Evolutionary conservation across 2,113 vertebrate species (phyloP), one percentile per base, ranked within the genome.

Genomic region (Oceanodroma tethys): DNA sequence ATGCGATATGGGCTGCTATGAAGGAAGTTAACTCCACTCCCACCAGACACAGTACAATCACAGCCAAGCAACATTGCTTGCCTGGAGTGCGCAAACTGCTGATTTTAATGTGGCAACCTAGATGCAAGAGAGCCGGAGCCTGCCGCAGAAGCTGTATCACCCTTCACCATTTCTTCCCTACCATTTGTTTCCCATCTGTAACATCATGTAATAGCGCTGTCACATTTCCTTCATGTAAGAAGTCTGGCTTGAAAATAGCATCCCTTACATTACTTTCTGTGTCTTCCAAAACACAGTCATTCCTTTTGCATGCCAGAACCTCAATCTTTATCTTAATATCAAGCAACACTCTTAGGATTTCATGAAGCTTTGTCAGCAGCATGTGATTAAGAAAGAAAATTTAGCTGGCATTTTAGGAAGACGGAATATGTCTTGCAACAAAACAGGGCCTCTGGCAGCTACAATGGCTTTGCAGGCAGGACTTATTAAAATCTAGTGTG

Each of bases 401-500:
- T 40, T 3, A 53, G 11, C 0, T 58, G 19, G 27, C 1, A 0
- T 76, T 66, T 25, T 48, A 25, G 15, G 32, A 8, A 81, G 30
- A 43, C 4, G 1, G 43, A 90, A 13, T 45, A n/a, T 15, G 7
- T 47, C 53, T 68, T 72, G 42, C 52, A 63, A 42, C 11, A 73
- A 3, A 65, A 8, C 19, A 30, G 27, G 19, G 29, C 45, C 65
- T 86, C 16, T 13, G 8, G 50, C 63, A 78, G 32, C 45, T 22
- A 20, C 1, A 7, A 27, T 26, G 45, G 15, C 15, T 76, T 29
- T 73, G 23, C 42, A 48, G 38, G 17, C 13, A 84, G 42, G 10
- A 59, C 9, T 50, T 48, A 9, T 0, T 68, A 48, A 90, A 91
- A 45, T 29, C 21, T 78, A 7, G 4, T 22, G 11, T 43, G 52